Evolutionary conservation across 2,113 vertebrate genomes (phyloP).

Genomic region (Notarius lentiginosus): DNA sequence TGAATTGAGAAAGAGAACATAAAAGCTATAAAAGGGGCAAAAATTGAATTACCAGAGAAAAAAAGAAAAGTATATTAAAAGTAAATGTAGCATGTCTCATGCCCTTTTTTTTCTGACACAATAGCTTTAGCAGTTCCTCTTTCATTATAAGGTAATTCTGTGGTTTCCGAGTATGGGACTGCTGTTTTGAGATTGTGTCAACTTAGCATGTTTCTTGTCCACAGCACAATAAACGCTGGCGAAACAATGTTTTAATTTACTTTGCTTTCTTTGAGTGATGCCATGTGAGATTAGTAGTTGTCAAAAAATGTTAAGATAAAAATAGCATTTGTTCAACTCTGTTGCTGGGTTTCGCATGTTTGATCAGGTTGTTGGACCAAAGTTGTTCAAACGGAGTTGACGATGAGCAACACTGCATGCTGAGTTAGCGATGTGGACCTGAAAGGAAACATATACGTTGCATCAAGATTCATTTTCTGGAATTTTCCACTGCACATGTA

Average conservation of each 20-base stretch:
- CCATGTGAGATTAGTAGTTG: neutral
- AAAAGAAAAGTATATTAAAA: neutral
- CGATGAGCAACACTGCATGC: neutral
- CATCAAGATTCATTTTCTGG: neutral
- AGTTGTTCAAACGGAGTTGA: neutral
- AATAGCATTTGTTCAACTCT: neutral
- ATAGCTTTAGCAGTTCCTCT: slow-evolving; percentile 46
- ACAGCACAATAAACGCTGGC: neutral
- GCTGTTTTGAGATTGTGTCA: slow-evolving; percentile 28
- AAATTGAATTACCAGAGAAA: neutral
- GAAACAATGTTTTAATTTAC: neutral
- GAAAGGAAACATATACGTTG: neutral
- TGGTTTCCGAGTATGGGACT: slow-evolving; percentile 44
- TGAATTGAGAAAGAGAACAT: neutral
- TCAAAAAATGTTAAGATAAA: neutral
- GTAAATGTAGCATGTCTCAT: neutral
- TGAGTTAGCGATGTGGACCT: neutral
- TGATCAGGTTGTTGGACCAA: neutral
- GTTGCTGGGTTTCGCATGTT: neutral
- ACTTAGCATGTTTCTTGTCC: slow-evolving; percentile 22
- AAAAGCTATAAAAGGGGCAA: neutral
- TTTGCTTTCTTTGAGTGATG: neutral
- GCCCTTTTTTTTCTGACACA: slow-evolving; percentile 12
- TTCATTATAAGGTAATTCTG: slow-evolving; percentile 54
- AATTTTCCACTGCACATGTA: neutral